phyloP scores from a whole-genome alignment of 2,113 vertebrate species.

The Bettongia penicillata region DNA sequence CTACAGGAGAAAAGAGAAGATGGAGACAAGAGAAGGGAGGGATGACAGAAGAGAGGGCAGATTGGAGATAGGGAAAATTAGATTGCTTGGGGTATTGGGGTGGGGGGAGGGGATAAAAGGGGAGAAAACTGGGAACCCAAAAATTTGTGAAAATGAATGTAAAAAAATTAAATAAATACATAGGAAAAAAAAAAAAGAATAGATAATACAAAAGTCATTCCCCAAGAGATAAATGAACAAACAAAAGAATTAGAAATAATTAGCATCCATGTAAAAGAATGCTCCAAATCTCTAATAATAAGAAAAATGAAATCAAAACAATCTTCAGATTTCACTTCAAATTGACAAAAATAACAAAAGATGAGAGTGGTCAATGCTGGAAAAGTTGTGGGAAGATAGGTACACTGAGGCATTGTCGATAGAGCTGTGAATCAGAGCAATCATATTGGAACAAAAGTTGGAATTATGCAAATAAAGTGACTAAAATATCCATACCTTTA shows the following conservation, averaged over 20 bases:
- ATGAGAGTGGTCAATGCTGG: not conserved
- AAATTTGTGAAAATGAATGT: too few species aligned
- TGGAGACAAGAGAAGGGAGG: too few species aligned
- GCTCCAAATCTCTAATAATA: not conserved
- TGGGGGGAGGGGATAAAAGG: too few species aligned
- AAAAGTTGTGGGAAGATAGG: not conserved
- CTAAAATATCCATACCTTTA: not conserved
- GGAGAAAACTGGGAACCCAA: too few species aligned
- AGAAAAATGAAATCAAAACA: not conserved
- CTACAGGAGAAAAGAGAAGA: too few species aligned
- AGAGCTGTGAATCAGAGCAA: not conserved
- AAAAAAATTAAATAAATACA: too few species aligned
- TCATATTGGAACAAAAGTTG: not conserved
- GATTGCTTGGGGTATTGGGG: too few species aligned
- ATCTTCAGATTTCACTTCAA: not conserved
- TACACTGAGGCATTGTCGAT: not conserved
- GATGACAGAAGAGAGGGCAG: too few species aligned
- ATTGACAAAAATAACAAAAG: not conserved
- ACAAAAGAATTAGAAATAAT: not conserved
- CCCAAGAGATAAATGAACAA: not conserved
- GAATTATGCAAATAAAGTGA: not conserved
- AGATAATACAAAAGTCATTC: not conserved
- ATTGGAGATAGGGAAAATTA: too few species aligned
- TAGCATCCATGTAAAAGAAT: not conserved
- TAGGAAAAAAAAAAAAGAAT: too few species aligned